A percentile compares a stretch with the other conserved stretches of the same genome.
Evolutionary conservation across 2,888 invertebrate species (phyloP).

Genomic region (Mystacides longicornis): DNA sequence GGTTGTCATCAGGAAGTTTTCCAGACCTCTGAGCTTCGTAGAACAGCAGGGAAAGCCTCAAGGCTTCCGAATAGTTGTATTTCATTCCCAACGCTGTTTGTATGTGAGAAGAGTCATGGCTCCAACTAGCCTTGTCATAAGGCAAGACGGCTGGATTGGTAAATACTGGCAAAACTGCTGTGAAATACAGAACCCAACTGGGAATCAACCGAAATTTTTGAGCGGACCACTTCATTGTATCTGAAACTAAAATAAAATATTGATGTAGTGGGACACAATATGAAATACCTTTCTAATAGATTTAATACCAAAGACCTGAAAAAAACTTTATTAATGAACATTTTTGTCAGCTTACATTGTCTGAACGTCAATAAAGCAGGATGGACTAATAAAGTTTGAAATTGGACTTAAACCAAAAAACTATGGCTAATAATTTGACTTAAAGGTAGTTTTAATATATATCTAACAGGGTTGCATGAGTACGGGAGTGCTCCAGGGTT

Average conservation of each 20-base stretch:
- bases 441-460: neutral
- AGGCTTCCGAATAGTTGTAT: constrained; percentile 39
- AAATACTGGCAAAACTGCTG: constrained; percentile 8
- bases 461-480: neutral
- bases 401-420: neutral
- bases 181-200: constrained; percentile 5
- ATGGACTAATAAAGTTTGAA: too few species aligned
- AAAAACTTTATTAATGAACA: too few species aligned
- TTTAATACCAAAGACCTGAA: too few species aligned
- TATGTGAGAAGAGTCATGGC: neutral
- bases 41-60: constrained; percentile 45
- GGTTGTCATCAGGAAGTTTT: constrained; percentile 40
- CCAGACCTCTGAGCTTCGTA: constrained; percentile 52
- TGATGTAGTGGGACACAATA: too few species aligned
- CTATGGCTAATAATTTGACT: neutral
- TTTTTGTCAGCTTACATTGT: too few species aligned
- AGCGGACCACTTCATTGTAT: neutral
- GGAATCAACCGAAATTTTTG: constrained; percentile 3
- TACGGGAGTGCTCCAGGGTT: too few species aligned
- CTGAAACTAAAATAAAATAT: neutral
- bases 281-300: too few species aligned
- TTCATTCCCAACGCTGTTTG: neutral
- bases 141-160: constrained; percentile 10
- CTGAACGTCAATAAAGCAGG: too few species aligned
- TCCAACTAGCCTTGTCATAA: constrained; percentile 3